Conservation (phyloP, 2,888 invertebrate genomes). For the Apodemia mormo region DNA sequence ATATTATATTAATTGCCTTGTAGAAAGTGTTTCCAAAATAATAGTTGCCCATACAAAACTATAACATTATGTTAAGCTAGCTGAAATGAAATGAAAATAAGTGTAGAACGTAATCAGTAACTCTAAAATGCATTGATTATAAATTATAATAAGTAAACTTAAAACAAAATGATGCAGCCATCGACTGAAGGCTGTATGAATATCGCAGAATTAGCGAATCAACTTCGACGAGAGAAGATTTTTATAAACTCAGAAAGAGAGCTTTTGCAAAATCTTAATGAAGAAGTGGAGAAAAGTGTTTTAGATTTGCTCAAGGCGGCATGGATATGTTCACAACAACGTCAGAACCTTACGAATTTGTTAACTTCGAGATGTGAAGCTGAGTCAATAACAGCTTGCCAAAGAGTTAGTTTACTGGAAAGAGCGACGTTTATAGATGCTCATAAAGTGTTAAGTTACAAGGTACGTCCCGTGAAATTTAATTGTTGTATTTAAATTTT, state of each 20-base stretch:
- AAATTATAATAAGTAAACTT: slow-evolving; percentile 24
- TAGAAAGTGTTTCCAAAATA: background rate
- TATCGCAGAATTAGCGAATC: slow-evolving; percentile 77
- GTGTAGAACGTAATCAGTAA: slow-evolving; percentile 15
- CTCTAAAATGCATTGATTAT: slow-evolving; percentile 47
- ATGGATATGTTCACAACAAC: slow-evolving; percentile 94
- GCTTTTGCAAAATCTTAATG: slow-evolving; percentile 89
- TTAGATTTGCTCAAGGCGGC: slow-evolving; percentile 85
- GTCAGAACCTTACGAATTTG: slow-evolving; percentile 89
- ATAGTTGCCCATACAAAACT: background rate
- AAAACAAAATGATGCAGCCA: slow-evolving; percentile 69
- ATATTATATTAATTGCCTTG: background rate
- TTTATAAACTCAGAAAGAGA: slow-evolving; percentile 93
- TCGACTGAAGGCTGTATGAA: slow-evolving; percentile 75
- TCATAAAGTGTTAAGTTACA: slow-evolving; percentile 91
- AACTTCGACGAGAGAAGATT: slow-evolving; percentile 91
- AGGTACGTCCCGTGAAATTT: slow-evolving; percentile 74
- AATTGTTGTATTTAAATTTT: background rate
- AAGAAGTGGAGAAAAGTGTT: slow-evolving; percentile 83
- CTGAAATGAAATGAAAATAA: slow-evolving; percentile 37
- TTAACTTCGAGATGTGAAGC: slow-evolving; percentile 88
- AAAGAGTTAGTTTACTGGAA: slow-evolving; percentile 76
- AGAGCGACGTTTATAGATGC: slow-evolving; percentile 87
- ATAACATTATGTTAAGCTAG: background rate
- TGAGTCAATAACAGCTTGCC: slow-evolving; percentile 89